Percentiles rank a stretch among this genome's conserved stretches.
Evolutionary conservation across 1,140 invertebrate genomes (phyloP).

Genomic region (Listronotus bonariensis): DNA sequence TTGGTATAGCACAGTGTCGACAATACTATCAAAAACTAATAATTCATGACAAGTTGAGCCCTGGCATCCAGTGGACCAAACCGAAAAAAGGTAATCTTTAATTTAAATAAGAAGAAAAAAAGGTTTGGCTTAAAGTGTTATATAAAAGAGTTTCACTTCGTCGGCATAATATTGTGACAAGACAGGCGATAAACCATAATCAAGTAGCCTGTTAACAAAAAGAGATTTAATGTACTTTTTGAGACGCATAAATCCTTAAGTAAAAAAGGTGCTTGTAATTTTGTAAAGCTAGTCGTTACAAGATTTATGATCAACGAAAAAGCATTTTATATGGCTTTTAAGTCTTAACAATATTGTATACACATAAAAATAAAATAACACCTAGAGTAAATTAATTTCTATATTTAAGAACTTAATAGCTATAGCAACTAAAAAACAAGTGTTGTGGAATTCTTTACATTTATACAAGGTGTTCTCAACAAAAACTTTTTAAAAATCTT

Average conservation of each 20-base stretch:
- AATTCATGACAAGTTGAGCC: slow-evolving; percentile 23
- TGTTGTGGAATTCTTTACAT: too few relatives aligned
- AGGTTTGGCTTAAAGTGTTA: slow-evolving; percentile 22
- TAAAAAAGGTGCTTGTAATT: slow-evolving; percentile 41
- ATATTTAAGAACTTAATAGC: too few relatives aligned
- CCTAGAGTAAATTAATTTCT: too few relatives aligned
- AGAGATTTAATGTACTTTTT: slow-evolving; percentile 43
- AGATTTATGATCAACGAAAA: too few relatives aligned
- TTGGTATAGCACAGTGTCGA: slow-evolving; percentile 23
- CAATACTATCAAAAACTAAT: slow-evolving; percentile 39
- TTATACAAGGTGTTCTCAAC: too few relatives aligned
- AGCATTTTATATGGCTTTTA: too few relatives aligned
- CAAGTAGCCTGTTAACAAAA: slow-evolving; percentile 46
- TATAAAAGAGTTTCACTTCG: slow-evolving; percentile 40
- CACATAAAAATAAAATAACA: too few relatives aligned
- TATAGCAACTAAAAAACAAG: too few relatives aligned
- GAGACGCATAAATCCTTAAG: slow-evolving; percentile 39
- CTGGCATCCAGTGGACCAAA: neutral
- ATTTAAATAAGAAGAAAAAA: too few relatives aligned
- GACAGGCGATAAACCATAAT: slow-evolving; percentile 48
- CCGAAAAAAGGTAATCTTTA: neutral
- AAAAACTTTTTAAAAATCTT: too few relatives aligned
- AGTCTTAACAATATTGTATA: too few relatives aligned
- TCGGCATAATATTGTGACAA: slow-evolving; percentile 45
- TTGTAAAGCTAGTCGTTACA: neutral